Evolutionary conservation across 2,797 vertebrate species (phyloP).

Genomic region (Salarias fasciatus): DNA sequence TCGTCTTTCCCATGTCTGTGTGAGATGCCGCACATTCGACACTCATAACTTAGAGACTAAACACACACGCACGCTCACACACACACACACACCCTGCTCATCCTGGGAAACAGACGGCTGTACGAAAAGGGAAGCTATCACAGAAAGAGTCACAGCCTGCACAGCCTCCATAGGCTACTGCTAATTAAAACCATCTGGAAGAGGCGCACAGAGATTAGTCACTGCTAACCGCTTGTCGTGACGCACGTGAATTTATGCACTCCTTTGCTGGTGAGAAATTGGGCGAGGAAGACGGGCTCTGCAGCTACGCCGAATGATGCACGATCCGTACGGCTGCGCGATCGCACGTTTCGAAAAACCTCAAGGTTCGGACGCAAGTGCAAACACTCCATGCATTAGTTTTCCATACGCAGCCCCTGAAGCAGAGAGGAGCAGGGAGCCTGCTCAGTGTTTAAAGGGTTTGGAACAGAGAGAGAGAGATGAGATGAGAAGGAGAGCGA

Average conservation of each 20-base stretch:
- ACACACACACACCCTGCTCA: conserved; percentile 1
- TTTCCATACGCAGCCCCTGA: conserved; percentile 36
- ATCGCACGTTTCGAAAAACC: conserved; percentile 9
- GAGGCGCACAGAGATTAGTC: conserved; percentile 1
- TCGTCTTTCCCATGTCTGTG: not conserved
- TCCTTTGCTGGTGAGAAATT: no score
- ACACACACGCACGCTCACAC: conserved; percentile 17
- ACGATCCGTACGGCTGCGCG: no score
- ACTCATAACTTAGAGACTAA: conserved; percentile 7
- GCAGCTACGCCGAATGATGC: no score
- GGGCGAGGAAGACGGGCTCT: no score
- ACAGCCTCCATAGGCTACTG: conserved; percentile 4
- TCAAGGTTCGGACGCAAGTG: conserved; percentile 37
- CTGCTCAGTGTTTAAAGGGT: conserved; percentile 46
- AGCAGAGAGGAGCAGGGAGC: conserved; percentile 37
- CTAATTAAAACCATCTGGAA: conserved; percentile 31
- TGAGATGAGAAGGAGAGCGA: conserved; percentile 34
- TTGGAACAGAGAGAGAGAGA: conserved; percentile 36
- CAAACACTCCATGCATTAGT: conserved; percentile 9
- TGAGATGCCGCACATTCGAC: conserved; percentile 11
- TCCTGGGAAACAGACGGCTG: conserved; percentile 27
- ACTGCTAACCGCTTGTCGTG: not conserved
- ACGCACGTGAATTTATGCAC: not conserved
- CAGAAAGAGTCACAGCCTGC: conserved; percentile 10
- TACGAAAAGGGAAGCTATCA: conserved; percentile 24